Base-by-base conservation (phyloP, 2,888 invertebrate species). In the Allacma fusca region DNA sequence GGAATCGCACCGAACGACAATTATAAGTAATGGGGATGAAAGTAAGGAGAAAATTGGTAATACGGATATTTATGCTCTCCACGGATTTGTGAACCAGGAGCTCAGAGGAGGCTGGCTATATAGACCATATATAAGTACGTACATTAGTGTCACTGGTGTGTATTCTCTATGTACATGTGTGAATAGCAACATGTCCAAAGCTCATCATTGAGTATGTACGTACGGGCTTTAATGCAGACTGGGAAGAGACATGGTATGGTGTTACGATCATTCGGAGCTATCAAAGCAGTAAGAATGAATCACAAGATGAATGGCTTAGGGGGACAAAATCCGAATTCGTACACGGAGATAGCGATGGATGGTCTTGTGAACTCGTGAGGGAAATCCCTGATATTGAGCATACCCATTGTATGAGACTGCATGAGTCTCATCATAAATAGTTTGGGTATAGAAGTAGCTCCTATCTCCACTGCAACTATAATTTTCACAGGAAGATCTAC, bases 251-350 rank as follows among this genome's bases (percentile, higher is more conserved):
- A 24, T 43, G 64, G 62, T 16, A 29, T 34, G 44, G 29, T 44
- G 69, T 76, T 76, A 76, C 76, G 69, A 75, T 69, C 75, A 69
- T 75, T 70, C 62, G 40, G 70, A 76, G 71, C 76, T 71, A 76
- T 76, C 76, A 76, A 76, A 76, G 40, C 23, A 76, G 71, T 57
- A 71, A 77, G 79, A 79, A 79, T 79, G 79, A 79, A 79, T 79
- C 79, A 79, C 79, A 77, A 79, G 79, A 79, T 77, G 79, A 79
- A 79, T 79, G 77, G 77, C 77, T 77, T 59, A 77, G 75, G 79
- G 79, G 79, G 79, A 76, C 75, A 71, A 70, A 79, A 76, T 77
- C 77, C 74, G 70, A 78, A 75, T 78, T 67, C 77, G 65, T 65
- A 28, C 50, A 50, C 24, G 28, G 62, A 73, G 72, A 74, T 74